phyloP scores from a whole-genome alignment of 2,888 invertebrate genomes.

The Buathra laborator region DNA sequence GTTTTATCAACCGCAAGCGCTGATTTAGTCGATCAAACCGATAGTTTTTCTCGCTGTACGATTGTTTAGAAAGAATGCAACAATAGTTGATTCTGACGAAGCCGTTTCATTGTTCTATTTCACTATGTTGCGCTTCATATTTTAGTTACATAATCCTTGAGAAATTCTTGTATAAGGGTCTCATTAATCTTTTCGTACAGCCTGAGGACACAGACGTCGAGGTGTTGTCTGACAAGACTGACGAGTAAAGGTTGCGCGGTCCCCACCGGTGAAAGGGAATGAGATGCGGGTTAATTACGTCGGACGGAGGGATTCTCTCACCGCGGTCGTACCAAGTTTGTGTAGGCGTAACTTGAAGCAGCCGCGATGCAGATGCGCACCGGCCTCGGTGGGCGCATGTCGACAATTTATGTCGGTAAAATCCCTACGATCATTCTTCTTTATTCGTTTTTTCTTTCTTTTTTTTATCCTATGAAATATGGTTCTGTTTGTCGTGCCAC shows the following conservation, averaged over 20 bases:
- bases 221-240: constrained; percentile 24
- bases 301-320: constrained; percentile 6
- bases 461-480: constrained; percentile 5
- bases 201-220: constrained; percentile 12
- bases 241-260: constrained; percentile 15
- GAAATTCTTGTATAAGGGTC: constrained; percentile 1
- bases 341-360: constrained; percentile 16
- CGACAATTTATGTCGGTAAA: constrained; percentile 19
- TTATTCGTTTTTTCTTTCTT: background rate
- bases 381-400: background rate
- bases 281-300: constrained; percentile 37
- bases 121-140: background rate
- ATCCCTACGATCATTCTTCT: constrained; percentile 8
- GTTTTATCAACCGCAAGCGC: too few species aligned
- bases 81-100: constrained; percentile 5
- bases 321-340: background rate
- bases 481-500: constrained; percentile 12
- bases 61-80: background rate
- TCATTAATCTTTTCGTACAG: constrained; percentile 34
- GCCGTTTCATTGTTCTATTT: background rate
- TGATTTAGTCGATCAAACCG: too few species aligned
- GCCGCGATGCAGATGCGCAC: constrained; percentile 8
- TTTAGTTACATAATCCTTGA: background rate
- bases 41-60: too few species aligned
- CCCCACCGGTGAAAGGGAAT: constrained; percentile 5